These are phyloP conservation scores for Eulemur macaco DNA, from an alignment of 2,113 vertebrate genomes.

Conservation along the genomic window DNA sequence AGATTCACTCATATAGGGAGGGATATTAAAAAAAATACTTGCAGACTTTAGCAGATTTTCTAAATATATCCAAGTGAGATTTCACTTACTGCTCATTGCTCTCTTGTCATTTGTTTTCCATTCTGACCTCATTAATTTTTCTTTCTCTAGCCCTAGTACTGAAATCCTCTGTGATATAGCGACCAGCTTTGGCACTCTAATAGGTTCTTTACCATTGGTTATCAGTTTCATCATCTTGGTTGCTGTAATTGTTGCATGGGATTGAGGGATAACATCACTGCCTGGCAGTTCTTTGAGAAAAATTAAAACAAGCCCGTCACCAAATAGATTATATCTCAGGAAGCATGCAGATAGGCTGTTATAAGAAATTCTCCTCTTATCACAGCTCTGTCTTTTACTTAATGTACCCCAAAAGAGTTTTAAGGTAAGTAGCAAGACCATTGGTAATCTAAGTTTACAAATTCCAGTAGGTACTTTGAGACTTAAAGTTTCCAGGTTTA, in stretches of 20 bases:
- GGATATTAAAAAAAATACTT: not conserved
- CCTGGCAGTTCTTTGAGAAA: slow-evolving; percentile 35
- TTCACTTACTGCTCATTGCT: not conserved
- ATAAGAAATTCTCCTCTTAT: slow-evolving; percentile 33
- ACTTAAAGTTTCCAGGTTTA: not conserved
- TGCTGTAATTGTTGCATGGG: slow-evolving; percentile 39
- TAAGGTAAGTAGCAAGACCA: not conserved
- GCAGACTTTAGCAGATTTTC: not conserved
- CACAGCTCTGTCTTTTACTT: not conserved
- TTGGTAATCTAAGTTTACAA: not conserved
- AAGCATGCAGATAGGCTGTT: not conserved
- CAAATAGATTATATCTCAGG: slow-evolving; percentile 34
- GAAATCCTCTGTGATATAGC: slow-evolving; percentile 7
- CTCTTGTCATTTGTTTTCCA: slow-evolving; percentile 12
- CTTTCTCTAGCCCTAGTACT: not conserved
- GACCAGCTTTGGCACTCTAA: not conserved
- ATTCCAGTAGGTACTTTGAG: not conserved
- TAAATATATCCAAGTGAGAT: slow-evolving; percentile 3
- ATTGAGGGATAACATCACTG: slow-evolving; percentile 10
- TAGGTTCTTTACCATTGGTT: not conserved
- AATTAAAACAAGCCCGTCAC: slow-evolving; percentile 51
- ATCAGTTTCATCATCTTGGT: slow-evolving; percentile 30
- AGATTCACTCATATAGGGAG: not conserved
- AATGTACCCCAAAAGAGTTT: not conserved
- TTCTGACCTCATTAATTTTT: not conserved